Base-by-base conservation (phyloP, 2,888 invertebrate genomes). In the Lithodes maja region DNA sequence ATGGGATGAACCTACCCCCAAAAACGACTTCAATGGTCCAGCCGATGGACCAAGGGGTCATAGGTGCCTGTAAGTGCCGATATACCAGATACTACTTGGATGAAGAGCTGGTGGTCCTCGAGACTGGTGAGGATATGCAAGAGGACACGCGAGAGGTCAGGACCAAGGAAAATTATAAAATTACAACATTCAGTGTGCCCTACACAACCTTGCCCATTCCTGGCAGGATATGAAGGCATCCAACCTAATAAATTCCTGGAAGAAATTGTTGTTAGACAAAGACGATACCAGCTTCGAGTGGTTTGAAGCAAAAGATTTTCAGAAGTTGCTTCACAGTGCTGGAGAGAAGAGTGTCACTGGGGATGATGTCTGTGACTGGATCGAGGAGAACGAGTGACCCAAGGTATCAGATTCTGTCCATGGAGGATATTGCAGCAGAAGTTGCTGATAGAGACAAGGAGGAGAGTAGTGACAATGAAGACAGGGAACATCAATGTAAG, bases 71-170 rank as follows among this genome's bases (percentile, higher is more conserved):
- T 33, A 33, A 33, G 33, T 33, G 33, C 33, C 33, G 33, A 33
- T 33, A 33, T 33, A 33, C 33, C 33, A 33, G 33, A 33, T 33
- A 0, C 33, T 33, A 33, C 33, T 33, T 33, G 75, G 75, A 75
- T 75, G 75, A 75, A n/a, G 75, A 1, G 75, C 49, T 75, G n/a
- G 75, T 75, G n/a, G 75, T 75, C 17, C 75, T 75, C 7, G 75
- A 75, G 75, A 75, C 75, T 17, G 75, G n/a, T 7, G 75, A 75
- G n/a, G 75, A 75, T 75, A 33, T 33, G 7, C 17, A 17, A 17
- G 75, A 75, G 75, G 75, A 75, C 49, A 5, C 75, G 7, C n/a
- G 75, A 75, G 75, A 7, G 17, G 49, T 1, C 17, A 75, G 75
- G 49, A 75, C 75, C 17, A 5, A 17, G 75, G 75, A n/a, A 12